phyloP scores from a whole-genome alignment of 2,797 vertebrate genomes.

The Sebastes wilsoni region DNA sequence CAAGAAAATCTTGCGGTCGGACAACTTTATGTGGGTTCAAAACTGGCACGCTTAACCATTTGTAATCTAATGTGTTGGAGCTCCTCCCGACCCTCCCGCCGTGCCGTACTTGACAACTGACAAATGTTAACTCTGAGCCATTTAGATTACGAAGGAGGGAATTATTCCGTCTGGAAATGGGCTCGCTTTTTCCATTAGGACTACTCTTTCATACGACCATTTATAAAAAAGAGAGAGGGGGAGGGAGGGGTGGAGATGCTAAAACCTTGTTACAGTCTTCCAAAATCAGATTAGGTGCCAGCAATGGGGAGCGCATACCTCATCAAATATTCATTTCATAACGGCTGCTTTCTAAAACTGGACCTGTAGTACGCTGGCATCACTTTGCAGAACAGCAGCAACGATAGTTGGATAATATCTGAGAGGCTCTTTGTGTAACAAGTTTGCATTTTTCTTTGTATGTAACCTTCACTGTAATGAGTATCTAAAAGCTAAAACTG shows the following conservation, averaged over 20 bases:
- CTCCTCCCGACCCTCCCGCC: slow-evolving; percentile 41
- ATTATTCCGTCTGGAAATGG: slow-evolving; percentile 83
- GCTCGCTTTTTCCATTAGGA: slow-evolving; percentile 83
- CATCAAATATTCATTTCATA: slow-evolving; percentile 89
- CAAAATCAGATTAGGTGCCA: slow-evolving; percentile 86
- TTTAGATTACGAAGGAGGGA: slow-evolving; percentile 82
- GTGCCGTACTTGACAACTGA: slow-evolving; percentile 78
- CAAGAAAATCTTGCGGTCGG: slow-evolving; percentile 30
- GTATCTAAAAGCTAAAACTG: slow-evolving; percentile 38
- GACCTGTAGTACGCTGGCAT: slow-evolving; percentile 46
- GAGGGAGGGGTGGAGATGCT: slow-evolving; percentile 60
- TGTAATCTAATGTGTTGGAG: slow-evolving; percentile 68
- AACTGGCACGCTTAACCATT: slow-evolving; percentile 59
- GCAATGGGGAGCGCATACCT: slow-evolving; percentile 81
- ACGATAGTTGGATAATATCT: neutral
- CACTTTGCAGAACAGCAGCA: slow-evolving; percentile 43
- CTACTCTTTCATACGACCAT: slow-evolving; percentile 80
- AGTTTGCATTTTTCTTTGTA: slow-evolving; percentile 44
- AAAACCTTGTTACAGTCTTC: slow-evolving; percentile 86
- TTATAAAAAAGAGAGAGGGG: slow-evolving; percentile 63
- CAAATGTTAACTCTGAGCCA: slow-evolving; percentile 83
- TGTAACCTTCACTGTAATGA: neutral
- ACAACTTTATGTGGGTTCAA: slow-evolving; percentile 60
- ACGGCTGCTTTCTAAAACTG: slow-evolving; percentile 78
- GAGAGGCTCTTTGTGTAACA: slow-evolving; percentile 38